Evolutionary conservation across 2,797 vertebrate genomes (phyloP).

Genomic region (Cichlasoma orientale): DNA sequence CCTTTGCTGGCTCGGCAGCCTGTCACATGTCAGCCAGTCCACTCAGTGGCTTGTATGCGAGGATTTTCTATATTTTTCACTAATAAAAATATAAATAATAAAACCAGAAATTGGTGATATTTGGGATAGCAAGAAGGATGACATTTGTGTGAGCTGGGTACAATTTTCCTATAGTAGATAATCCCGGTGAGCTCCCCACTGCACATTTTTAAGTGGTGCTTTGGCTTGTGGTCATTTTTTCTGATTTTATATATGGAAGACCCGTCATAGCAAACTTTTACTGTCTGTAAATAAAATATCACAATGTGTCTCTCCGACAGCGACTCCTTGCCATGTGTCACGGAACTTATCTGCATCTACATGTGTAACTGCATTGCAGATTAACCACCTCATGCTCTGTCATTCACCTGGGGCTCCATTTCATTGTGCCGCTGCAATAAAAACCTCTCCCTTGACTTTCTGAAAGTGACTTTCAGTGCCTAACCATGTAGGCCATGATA

Average conservation of each 20-base stretch:
- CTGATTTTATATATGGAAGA: background rate
- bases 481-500: conserved; percentile 80
- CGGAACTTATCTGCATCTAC: conserved; percentile 37
- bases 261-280: background rate
- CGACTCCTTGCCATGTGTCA: conserved; percentile 10
- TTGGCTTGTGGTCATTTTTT: background rate
- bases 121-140: background rate
- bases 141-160: background rate
- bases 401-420: conserved; percentile 56
- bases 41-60: background rate
- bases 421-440: conserved; percentile 51
- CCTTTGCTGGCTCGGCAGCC: background rate
- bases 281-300: conserved; percentile 16
- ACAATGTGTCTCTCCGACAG: background rate
- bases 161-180: background rate
- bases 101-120: background rate
- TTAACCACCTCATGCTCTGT: conserved; percentile 49
- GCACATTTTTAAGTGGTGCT: background rate
- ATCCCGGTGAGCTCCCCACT: background rate
- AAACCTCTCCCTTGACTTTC: conserved; percentile 70
- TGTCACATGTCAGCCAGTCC: background rate
- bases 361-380: conserved; percentile 49
- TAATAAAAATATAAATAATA: background rate
- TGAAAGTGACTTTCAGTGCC: conserved; percentile 80
- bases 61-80: background rate